Conservation (phyloP, 2,888 invertebrate species). For the Xestia c-nigrum region DNA sequence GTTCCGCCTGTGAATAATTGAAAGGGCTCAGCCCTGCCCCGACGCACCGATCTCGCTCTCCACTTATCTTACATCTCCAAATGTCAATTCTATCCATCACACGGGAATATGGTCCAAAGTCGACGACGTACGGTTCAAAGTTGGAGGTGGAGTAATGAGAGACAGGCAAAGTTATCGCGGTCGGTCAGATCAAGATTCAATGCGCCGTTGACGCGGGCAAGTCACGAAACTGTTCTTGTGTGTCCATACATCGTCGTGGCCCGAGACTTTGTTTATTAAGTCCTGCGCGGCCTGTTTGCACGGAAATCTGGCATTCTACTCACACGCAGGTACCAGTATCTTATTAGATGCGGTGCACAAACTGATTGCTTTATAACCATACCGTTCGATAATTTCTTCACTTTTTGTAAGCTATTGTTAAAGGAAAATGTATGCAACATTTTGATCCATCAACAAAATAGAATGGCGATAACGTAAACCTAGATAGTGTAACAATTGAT, state of each 20-base stretch:
- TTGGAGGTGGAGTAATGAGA: slow-evolving; percentile 45
- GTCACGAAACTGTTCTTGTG: slow-evolving; percentile 77
- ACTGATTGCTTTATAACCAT: slow-evolving; percentile 46
- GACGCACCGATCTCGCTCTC: slow-evolving; percentile 75
- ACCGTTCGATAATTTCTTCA: slow-evolving; percentile 28
- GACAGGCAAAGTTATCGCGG: slow-evolving; percentile 67
- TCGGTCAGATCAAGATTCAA: slow-evolving; percentile 81
- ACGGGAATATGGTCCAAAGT: slow-evolving; percentile 52
- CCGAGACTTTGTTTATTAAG: slow-evolving; percentile 42
- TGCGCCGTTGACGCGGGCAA: slow-evolving; percentile 80
- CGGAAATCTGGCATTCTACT: slow-evolving; percentile 41
- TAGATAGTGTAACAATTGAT: slow-evolving; percentile 23
- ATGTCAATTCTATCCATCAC: slow-evolving; percentile 51
- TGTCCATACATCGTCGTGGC: slow-evolving; percentile 59
- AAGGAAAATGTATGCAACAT: slow-evolving; percentile 3
- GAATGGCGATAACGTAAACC: slow-evolving; percentile 22
- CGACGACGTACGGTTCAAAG: slow-evolving; percentile 62
- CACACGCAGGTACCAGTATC: slow-evolving; percentile 33
- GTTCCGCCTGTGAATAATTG: slow-evolving; percentile 83
- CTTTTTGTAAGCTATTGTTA: slow-evolving; percentile 14
- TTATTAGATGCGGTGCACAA: slow-evolving; percentile 40
- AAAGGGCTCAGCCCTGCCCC: slow-evolving; percentile 75
- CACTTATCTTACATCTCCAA: slow-evolving; percentile 71
- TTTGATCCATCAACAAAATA: slow-evolving; percentile 27
- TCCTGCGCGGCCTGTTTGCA: slow-evolving; percentile 37